Evolutionary conservation across 2,113 vertebrate species (phyloP), one percentile per base, ranked within the genome.

Genomic region (Carettochelys insculpta): DNA sequence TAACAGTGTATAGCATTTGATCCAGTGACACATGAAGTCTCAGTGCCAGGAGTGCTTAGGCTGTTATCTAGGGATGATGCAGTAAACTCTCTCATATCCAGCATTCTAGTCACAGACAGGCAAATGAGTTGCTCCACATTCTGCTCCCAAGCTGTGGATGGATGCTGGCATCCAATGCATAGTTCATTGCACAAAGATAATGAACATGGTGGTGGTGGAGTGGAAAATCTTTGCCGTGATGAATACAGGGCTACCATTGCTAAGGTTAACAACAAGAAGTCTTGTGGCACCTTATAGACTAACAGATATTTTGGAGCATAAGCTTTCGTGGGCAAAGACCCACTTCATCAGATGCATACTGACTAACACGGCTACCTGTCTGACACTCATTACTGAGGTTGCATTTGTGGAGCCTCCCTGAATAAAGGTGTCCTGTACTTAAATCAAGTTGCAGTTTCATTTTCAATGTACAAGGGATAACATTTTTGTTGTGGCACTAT

Each of bases 1-100:
- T 94, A 94, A 95, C 78, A 86, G 92, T 86, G 83, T 75, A 92
- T 81, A 84, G 94, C 90, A 89, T 80, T 87, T 92, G 90, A 92
- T 10, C 88, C 78, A 92, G 47, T 92, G 88, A 86, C 80, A 86
- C 54, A 78, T 76, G 85, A 92, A 71, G 61, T 77, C 87, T 54
- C 27, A 20, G 48, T 94, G 92, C 85, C 83, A 92, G 41, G 41
- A 90, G 25, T 68, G 4, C 31, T 27, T 90, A 90, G 87, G 73
- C 58, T 93, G 34, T n/a, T n/a, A 68, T 11, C 17, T 38, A 38
- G n/a, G n/a, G 61, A 68, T 68, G 17, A 9, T 68, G 38, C 20
- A 68, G n/a, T n/a, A n/a, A n/a, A n/a, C n/a, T n/a, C n/a, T n/a
- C n/a, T n/a, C n/a, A n/a, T n/a, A n/a, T n/a, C n/a, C n/a, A n/a